These are phyloP conservation scores for Macrotrachela quadricornifera DNA, from an alignment of 1,140 invertebrate genomes.

Conservation along the genomic window DNA sequence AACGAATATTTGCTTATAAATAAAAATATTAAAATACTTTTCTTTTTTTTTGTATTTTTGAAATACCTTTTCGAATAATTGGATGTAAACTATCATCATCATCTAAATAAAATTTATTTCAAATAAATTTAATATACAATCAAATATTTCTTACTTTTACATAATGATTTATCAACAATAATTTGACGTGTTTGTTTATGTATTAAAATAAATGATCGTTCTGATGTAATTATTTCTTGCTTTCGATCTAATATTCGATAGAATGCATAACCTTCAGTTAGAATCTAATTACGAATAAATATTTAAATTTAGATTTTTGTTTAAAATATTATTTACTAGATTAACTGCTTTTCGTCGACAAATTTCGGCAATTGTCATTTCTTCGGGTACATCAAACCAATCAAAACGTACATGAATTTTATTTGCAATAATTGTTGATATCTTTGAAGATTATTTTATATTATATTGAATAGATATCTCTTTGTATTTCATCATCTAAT, in stretches of 20 bases:
- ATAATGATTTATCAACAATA: neutral
- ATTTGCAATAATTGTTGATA: conserved; percentile 15
- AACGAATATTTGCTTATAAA: conserved; percentile 11
- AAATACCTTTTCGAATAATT: neutral
- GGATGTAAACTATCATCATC: neutral
- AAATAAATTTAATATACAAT: neutral
- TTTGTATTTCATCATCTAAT: neutral
- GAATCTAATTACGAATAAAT: conserved; percentile 14
- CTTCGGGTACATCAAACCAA: conserved; percentile 18
- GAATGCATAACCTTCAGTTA: conserved; percentile 25
- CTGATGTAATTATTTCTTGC: conserved; percentile 17
- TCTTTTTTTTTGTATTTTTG: neutral
- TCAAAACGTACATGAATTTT: conserved; percentile 22
- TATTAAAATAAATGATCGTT: conserved; percentile 17
- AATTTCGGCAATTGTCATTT: conserved; percentile 23
- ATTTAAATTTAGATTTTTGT: neutral
- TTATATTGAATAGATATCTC: no score
- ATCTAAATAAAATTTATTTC: neutral
- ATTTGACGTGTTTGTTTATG: conserved; percentile 14
- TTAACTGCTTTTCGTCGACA: conserved; percentile 24
- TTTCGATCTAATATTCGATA: conserved; percentile 11
- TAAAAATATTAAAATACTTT: no score
- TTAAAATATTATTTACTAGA: conserved; percentile 14
- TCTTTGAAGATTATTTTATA: conserved; percentile 11
- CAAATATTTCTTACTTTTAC: neutral